Evolutionary conservation across 2,888 invertebrate genomes (phyloP).

Genomic region (Sphinx pinastri): DNA sequence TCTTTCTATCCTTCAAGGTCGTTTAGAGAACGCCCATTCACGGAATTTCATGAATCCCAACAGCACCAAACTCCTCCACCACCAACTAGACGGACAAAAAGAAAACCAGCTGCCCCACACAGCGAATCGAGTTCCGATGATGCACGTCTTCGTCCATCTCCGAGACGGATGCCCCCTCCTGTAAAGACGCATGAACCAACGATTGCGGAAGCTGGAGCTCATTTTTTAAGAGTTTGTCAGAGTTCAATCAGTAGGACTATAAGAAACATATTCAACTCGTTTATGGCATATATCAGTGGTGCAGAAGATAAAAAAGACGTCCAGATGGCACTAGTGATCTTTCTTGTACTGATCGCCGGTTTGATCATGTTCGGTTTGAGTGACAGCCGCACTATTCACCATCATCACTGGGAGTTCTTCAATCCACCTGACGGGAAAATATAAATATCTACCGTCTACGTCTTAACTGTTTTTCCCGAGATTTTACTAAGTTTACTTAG

Average conservation of each 20-base stretch:
- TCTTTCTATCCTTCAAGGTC: constrained; percentile 74
- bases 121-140: constrained; percentile 82
- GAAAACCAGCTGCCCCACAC: constrained; percentile 66
- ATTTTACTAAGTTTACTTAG: not conserved
- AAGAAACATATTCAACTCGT: constrained; percentile 87
- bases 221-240: constrained; percentile 88
- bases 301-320: constrained; percentile 88
- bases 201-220: constrained; percentile 87
- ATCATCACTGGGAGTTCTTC: constrained; percentile 95
- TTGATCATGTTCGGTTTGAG: constrained; percentile 90
- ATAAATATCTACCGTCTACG: constrained; percentile 41
- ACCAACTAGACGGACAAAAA: constrained; percentile 77
- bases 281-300: constrained; percentile 85
- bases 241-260: constrained; percentile 86
- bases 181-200: constrained; percentile 84
- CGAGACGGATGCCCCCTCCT: constrained; percentile 66
- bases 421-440: constrained; percentile 89
- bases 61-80: constrained; percentile 70
- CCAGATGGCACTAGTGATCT: constrained; percentile 90
- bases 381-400: constrained; percentile 88
- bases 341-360: constrained; percentile 90
- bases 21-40: constrained; percentile 61
- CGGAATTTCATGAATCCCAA: constrained; percentile 66
- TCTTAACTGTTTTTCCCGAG: not conserved
- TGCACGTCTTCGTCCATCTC: constrained; percentile 70